These are phyloP conservation scores for Meteorus cinctellus DNA, from an alignment of 2,888 invertebrate species.

Conservation along the genomic window DNA sequence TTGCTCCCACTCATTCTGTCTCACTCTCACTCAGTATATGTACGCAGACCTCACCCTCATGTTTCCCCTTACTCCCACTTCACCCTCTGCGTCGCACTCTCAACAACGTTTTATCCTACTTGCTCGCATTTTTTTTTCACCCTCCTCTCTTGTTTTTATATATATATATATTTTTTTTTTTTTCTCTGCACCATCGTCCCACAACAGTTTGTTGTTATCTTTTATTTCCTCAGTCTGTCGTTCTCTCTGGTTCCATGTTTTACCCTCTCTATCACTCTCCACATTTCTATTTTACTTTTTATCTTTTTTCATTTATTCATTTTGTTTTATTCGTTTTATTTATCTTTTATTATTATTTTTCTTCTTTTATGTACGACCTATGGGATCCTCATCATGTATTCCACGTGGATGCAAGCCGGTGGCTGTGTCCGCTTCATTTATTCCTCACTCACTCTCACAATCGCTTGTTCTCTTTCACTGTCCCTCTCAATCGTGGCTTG, in stretches of 20 bases:
- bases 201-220: conserved; percentile 48
- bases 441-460: background rate
- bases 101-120: conserved; percentile 23
- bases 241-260: conserved; percentile 24
- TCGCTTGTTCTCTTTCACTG: background rate
- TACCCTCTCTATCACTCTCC: conserved; percentile 26
- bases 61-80: conserved; percentile 32
- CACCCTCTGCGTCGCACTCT: conserved; percentile 24
- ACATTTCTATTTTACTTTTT: conserved; percentile 13
- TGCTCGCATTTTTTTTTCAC: conserved; percentile 24
- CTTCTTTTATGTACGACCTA: conserved; percentile 10
- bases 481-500: conserved; percentile 19
- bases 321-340: conserved; percentile 23
- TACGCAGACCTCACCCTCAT: conserved; percentile 25
- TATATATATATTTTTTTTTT: conserved; percentile 15
- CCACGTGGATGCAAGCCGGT: conserved; percentile 27
- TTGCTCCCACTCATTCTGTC: conserved; percentile 35
- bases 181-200: conserved; percentile 37
- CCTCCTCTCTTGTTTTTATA: conserved; percentile 16
- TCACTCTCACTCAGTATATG: conserved; percentile 15
- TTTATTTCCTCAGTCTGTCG: conserved; percentile 38
- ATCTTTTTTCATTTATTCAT: background rate
- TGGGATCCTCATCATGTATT: conserved; percentile 24
- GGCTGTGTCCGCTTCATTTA: background rate
- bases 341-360: conserved; percentile 4